Evolutionary conservation across 2,797 vertebrate species (phyloP), one percentile per base, ranked within the genome.

Genomic region (Emydoidea blandingii): DNA sequence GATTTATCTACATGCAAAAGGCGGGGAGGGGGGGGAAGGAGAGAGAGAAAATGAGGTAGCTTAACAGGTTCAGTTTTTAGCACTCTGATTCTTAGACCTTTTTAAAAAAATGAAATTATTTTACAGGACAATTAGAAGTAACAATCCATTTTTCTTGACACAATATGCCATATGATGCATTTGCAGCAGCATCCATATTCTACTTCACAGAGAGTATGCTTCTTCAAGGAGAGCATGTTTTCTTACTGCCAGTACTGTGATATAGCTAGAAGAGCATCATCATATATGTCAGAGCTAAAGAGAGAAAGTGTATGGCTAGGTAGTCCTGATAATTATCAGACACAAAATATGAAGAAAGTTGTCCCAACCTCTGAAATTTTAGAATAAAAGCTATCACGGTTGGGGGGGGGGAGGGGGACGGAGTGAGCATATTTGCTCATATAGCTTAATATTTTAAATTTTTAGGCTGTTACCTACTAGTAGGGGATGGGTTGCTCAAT

Each of bases 381-480:
- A 68, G n/a, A 37, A 68, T 68, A 62, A 62, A 59, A 62, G 15
- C 15, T 62, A 62, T 34, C 31, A 62, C 3, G 2, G 59, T 7
- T 31, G n/a, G n/a, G n/a, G 14, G 2, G 31, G 65, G 18, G 4
- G 14, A 3, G 34, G 2, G 18, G 4, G 14, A 3, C 16, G 2
- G 7, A 65, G 12, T 1, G 2, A n/a, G 12, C 1, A 62, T 19
- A 12, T 41, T 23, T 41, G n/a, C 37, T 72, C n/a, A 72, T 9
- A 23, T 37, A 72, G n/a, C 18, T 19, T 68, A n/a, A 68, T 21
- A 41, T 74, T 76, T 44, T 27, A 76, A 27, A 76, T 44, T 12
- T 41, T 47, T 76, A 76, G 23, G 25, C 12, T 76, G 41, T 74
- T 18, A 27, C 11, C 5, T 29, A 27, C 10, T 5, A 5, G 72